Evolutionary conservation across 2,888 invertebrate genomes (phyloP), one percentile per base, ranked within the genome.

Genomic region (Diarsia brunnea): DNA sequence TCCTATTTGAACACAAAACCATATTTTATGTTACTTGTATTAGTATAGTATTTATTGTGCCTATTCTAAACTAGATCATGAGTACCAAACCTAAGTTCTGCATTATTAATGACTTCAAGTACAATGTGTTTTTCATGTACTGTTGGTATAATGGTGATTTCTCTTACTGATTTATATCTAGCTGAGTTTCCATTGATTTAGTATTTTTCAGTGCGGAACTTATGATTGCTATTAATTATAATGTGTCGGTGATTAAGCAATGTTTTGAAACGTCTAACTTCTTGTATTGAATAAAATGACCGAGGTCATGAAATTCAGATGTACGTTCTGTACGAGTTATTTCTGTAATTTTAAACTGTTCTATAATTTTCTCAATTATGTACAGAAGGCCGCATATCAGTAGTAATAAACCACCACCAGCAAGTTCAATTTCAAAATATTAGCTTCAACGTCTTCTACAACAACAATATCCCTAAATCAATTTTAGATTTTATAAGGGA

Each of bases 231-330:
- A 43, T 64, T 84, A 65, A 81, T 84, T 75, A 47, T 76, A 43
- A 58, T 67, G 24, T 67, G 58, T 74, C 85, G 85, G 78, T 74
- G 67, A 61, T 84, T 84, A 82, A n/a, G n/a, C 47, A 63, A 31
- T 2, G 49, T 73, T 67, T 70, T 63, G 24, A 12, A 78, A 78
- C 14, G 43, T 51, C 19, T 65, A 63, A 61, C 24, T 60, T 53
- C 12, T 73, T 69, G 49, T 45, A 49, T 19, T 19, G 4, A 31
- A 68, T 53, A 43, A 60, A n/a, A 38, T 67, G 11, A 31, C 43
- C 27, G 70, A 58, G 60, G 67, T 68, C 61, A 51, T 63, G 2
- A 49, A 58, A 63, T 61, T 66, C 31, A 68, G 14, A 47, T 64
- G 11, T 31, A 24, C 38, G n/a, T 61, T 2, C 69, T 12, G 49